phyloP scores from a whole-genome alignment of 2,888 invertebrate genomes.

The Agelastica alni region DNA sequence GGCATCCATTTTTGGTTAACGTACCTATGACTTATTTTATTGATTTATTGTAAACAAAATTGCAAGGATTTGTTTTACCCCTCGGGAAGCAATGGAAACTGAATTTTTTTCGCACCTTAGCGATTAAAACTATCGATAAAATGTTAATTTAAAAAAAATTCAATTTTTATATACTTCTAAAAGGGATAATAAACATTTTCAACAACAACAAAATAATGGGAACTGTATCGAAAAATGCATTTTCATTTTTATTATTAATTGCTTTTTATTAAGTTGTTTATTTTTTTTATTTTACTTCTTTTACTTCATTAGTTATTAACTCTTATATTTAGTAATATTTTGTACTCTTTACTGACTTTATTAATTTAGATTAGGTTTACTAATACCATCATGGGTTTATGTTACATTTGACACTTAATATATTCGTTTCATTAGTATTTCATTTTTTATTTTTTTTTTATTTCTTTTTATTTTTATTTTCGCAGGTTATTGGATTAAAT shows the following conservation, averaged over 20 bases:
- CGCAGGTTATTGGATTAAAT: conserved; percentile 40
- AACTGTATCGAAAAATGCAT: conserved; percentile 27
- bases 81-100: too few species aligned
- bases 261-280: conserved; percentile 13
- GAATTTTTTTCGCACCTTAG: too few species aligned
- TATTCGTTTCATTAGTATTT: conserved; percentile 19
- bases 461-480: conserved; percentile 40
- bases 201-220: conserved; percentile 18
- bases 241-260: conserved; percentile 14
- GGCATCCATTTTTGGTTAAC: conserved; percentile 44
- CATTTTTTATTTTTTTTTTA: conserved; percentile 35
- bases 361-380: conserved; percentile 5
- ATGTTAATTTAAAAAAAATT: too few species aligned
- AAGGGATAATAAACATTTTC: too few species aligned
- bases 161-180: too few species aligned
- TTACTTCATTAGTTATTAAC: conserved; percentile 7
- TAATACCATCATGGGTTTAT: conserved; percentile 18
- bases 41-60: conserved; percentile 16
- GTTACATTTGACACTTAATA: conserved; percentile 17
- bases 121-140: too few species aligned
- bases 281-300: conserved; percentile 5
- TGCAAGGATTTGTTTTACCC: too few species aligned
- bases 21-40: conserved; percentile 26
- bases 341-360: conserved; percentile 7
- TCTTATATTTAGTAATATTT: too few species aligned